A percentile compares a stretch with the other conserved stretches of the same genome.
Evolutionary conservation across 1,140 invertebrate genomes (phyloP).

Genomic region (Scaptomyza montana): DNA sequence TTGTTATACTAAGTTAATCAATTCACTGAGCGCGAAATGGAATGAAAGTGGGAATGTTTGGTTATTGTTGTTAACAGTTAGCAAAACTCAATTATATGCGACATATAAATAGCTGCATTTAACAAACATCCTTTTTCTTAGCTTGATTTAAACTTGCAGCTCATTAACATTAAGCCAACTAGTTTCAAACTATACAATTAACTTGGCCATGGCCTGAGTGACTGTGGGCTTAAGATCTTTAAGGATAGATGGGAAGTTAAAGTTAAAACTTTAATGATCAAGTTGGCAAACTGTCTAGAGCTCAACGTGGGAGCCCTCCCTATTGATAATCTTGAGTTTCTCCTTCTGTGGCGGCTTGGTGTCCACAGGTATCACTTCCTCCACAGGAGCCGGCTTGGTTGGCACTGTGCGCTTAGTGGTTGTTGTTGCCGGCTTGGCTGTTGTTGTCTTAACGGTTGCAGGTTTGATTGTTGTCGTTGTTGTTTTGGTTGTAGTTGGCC

Average conservation of each 20-base stretch:
- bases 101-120: conserved; percentile 65
- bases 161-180: conserved; percentile 51
- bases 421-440: conserved; percentile 57
- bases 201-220: conserved; percentile 9
- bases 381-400: conserved; percentile 84
- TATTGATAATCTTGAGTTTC: conserved; percentile 86
- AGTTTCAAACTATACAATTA: conserved; percentile 43
- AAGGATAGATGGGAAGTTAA: background rate
- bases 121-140: conserved; percentile 19
- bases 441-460: conserved; percentile 47
- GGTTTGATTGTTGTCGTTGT: conserved; percentile 59
- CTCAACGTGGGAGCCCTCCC: conserved; percentile 84
- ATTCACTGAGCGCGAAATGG: conserved; percentile 7
- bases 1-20: conserved; percentile 41
- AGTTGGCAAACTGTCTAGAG: conserved; percentile 54
- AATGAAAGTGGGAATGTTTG: conserved; percentile 42
- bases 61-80: conserved; percentile 21
- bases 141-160: conserved; percentile 38
- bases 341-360: conserved; percentile 85
- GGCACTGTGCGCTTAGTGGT: conserved; percentile 67
- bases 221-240: background rate
- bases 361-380: conserved; percentile 85
- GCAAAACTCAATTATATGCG: conserved; percentile 68
- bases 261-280: background rate
- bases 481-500: conserved; percentile 47